Conservation (phyloP, 2,113 vertebrate genomes). For the Sminthopsis crassicaudata region DNA sequence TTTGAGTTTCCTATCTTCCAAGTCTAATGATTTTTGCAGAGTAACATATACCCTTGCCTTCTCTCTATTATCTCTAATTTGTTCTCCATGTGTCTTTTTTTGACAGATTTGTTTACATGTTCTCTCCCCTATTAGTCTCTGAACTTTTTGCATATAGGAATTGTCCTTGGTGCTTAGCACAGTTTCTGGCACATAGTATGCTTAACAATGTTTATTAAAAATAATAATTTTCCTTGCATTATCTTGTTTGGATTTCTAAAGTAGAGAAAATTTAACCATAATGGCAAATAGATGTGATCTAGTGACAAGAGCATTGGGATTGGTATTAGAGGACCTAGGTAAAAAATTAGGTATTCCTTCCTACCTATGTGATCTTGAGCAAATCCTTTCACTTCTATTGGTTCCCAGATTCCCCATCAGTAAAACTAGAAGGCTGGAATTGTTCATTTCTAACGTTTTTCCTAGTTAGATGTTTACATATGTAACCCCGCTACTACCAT, state of each 20-base stretch:
- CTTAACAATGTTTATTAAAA: neutral
- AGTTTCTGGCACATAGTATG: neutral
- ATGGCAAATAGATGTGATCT: too few species aligned
- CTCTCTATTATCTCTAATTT: neutral
- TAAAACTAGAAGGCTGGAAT: neutral
- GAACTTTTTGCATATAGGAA: neutral
- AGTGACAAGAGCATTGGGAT: neutral
- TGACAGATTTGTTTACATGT: neutral
- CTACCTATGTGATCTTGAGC: neutral
- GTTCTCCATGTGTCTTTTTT: neutral
- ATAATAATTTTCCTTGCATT: neutral
- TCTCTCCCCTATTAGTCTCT: neutral
- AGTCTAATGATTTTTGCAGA: neutral
- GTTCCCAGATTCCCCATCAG: neutral
- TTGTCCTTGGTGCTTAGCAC: neutral
- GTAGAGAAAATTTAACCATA: neutral
- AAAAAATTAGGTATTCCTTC: neutral
- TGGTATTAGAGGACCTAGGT: neutral
- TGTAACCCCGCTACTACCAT: neutral
- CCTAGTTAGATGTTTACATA: neutral
- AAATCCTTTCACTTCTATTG: neutral
- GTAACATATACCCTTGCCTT: neutral
- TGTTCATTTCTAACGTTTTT: neutral
- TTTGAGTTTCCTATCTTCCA: neutral
- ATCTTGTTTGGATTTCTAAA: neutral